phyloP scores from a whole-genome alignment of 2,888 invertebrate species.

The Syrphus vitripennis region DNA sequence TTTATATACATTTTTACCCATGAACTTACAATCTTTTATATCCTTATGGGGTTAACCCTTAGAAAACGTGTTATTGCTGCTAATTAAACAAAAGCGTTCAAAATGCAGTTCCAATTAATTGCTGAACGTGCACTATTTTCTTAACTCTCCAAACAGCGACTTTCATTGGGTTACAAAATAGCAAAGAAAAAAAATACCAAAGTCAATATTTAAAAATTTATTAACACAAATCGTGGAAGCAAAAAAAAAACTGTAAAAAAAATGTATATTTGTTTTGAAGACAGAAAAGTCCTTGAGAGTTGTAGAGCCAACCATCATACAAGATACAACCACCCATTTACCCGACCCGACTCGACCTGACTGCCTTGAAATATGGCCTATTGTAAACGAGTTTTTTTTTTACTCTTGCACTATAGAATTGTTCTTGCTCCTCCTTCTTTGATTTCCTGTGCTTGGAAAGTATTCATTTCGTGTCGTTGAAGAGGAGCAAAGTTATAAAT shows the following conservation, averaged over 20 bases:
- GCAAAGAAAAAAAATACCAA: conserved; percentile 40
- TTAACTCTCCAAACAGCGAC: conserved; percentile 32
- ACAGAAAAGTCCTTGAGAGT: conserved; percentile 41
- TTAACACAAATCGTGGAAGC: conserved; percentile 39
- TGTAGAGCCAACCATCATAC: not conserved
- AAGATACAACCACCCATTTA: not conserved
- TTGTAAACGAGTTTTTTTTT: conserved; percentile 53
- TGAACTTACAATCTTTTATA: conserved; percentile 10
- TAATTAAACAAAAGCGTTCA: conserved; percentile 45
- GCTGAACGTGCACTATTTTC: conserved; percentile 42
- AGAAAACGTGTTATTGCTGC: conserved; percentile 41
- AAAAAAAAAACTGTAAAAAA: not conserved
- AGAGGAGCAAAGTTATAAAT: conserved; percentile 45
- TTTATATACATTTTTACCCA: conserved; percentile 11
- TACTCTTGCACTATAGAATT: not conserved
- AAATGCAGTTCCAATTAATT: conserved; percentile 61
- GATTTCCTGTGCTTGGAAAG: conserved; percentile 35
- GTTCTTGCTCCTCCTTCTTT: conserved; percentile 8
- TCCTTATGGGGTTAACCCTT: conserved; percentile 30
- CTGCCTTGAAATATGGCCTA: conserved; percentile 61
- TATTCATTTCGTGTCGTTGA: conserved; percentile 63
- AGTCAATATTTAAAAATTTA: conserved; percentile 68
- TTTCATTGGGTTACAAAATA: conserved; percentile 17
- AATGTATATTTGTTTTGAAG: conserved; percentile 2
- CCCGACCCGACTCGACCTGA: not conserved